Evolutionary conservation across 2,113 vertebrate species (phyloP).

Genomic region (Bostrychus sinensis): DNA sequence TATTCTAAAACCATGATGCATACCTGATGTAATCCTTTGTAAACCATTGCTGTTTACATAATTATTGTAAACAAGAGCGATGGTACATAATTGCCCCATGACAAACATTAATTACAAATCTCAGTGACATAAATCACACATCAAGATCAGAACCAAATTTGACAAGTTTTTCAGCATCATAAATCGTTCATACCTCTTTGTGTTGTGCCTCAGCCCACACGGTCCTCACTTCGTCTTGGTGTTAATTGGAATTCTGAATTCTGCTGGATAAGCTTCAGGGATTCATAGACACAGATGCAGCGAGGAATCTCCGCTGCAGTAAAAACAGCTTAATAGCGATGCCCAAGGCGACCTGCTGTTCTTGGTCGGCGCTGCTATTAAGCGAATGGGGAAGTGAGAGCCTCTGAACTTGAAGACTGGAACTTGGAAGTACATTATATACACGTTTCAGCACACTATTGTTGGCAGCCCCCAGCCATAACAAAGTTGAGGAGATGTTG

Average conservation of each 20-base stretch:
- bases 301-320: slow-evolving; percentile 57
- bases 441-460: slow-evolving; percentile 50
- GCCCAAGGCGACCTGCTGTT: slow-evolving; percentile 48
- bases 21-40: slow-evolving; percentile 38
- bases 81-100: slow-evolving; percentile 29
- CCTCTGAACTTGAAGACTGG: slow-evolving; percentile 56
- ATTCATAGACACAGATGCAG: slow-evolving; percentile 55
- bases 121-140: slow-evolving; percentile 34
- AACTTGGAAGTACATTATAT: slow-evolving; percentile 58
- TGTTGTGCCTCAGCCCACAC: slow-evolving; percentile 39
- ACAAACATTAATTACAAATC: slow-evolving; percentile 37
- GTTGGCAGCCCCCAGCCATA: slow-evolving; percentile 66
- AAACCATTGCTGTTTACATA: slow-evolving; percentile 40
- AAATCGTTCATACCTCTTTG: slow-evolving; percentile 47
- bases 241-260: slow-evolving; percentile 40
- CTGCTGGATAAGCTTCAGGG: slow-evolving; percentile 43
- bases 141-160: slow-evolving; percentile 33
- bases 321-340: slow-evolving; percentile 56
- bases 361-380: slow-evolving; percentile 48
- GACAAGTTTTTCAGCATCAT: slow-evolving; percentile 31
- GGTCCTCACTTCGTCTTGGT: slow-evolving; percentile 22
- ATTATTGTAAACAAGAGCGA: slow-evolving; percentile 20
- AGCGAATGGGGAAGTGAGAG: slow-evolving; percentile 45
- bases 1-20: slow-evolving; percentile 6
- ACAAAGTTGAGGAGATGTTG: slow-evolving; percentile 60